Evolutionary conservation across 2,113 vertebrate genomes (phyloP).

Genomic region (Motacilla alba): DNA sequence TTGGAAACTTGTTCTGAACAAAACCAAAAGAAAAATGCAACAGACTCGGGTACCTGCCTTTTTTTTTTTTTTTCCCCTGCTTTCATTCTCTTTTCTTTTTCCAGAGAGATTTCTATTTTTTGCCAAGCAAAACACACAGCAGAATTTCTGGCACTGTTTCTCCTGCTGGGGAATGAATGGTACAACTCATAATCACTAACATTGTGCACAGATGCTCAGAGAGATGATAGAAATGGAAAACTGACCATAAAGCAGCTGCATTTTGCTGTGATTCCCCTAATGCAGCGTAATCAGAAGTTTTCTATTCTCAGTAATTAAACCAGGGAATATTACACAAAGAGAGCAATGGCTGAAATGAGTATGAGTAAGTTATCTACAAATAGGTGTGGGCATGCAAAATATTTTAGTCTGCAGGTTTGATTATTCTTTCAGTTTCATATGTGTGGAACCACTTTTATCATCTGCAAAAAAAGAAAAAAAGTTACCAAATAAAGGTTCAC

Average conservation of each 20-base stretch:
- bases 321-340: not conserved
- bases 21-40: not conserved
- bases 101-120: not conserved
- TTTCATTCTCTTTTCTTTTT: not conserved
- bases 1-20: not conserved
- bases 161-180: constrained; percentile 19
- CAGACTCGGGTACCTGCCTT: not conserved
- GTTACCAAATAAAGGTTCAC: not conserved
- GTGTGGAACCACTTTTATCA: not conserved
- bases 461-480: not conserved
- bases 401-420: not conserved
- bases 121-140: constrained; percentile 25
- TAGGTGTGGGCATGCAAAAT: not conserved
- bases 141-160: constrained; percentile 38
- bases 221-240: constrained; percentile 40
- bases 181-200: constrained; percentile 34
- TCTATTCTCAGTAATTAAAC: constrained; percentile 41
- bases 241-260: constrained; percentile 52
- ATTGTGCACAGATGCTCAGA: constrained; percentile 54
- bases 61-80: not conserved
- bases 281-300: not conserved
- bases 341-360: not conserved
- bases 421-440: not conserved
- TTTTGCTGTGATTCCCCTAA: constrained; percentile 36
- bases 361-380: not conserved